Percentiles rank a stretch among this genome's conserved stretches.
Evolutionary conservation across 2,888 invertebrate species (phyloP).

Genomic region (Stenodema calcarata): DNA sequence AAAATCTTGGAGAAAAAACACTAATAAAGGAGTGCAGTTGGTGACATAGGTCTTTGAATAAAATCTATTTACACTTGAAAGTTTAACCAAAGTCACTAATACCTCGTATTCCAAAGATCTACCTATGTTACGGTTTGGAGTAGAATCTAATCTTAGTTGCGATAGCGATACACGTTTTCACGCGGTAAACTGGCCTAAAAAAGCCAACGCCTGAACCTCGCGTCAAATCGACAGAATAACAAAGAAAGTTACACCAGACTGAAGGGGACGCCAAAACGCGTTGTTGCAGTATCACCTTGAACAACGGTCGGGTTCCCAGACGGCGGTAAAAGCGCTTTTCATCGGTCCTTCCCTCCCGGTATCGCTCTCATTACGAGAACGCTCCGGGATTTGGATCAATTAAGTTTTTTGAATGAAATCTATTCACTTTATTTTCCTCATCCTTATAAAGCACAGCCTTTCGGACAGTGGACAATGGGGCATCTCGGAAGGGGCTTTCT

Average conservation of each 20-base stretch:
- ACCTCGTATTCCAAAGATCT: too few relatives aligned
- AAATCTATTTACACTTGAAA: too few relatives aligned
- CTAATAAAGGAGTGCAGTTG: too few relatives aligned
- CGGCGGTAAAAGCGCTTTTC: neutral
- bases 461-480: neutral
- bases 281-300: neutral
- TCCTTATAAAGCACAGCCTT: neutral
- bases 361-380: neutral
- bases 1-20: too few relatives aligned
- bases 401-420: slow-evolving; percentile 16
- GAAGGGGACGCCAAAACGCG: neutral
- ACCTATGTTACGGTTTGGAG: too few relatives aligned
- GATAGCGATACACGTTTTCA: neutral
- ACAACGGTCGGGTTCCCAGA: slow-evolving; percentile 4
- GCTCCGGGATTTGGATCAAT: slow-evolving; percentile 3
- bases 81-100: too few relatives aligned
- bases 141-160: too few relatives aligned
- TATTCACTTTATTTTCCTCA: slow-evolving; percentile 18
- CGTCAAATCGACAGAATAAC: neutral
- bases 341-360: neutral
- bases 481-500: neutral
- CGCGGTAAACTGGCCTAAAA: neutral
- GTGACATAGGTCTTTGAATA: too few relatives aligned
- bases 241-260: neutral
- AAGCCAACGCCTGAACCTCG: neutral